Evolutionary conservation across 1,140 invertebrate genomes (phyloP), one percentile per base, ranked within the genome.

Genomic region (Homarus americanus): DNA sequence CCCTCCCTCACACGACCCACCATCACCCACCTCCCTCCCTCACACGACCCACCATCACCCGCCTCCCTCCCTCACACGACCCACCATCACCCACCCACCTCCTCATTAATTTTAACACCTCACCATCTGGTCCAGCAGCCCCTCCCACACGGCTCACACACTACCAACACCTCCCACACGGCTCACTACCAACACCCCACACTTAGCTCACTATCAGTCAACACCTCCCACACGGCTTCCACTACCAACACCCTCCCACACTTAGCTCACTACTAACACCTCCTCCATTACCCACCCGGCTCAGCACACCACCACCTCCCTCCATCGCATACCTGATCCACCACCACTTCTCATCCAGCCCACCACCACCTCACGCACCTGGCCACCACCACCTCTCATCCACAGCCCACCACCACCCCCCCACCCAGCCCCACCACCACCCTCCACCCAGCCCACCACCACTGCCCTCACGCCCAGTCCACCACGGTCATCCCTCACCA

Each of bases 161-260:
- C 36, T 41, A n/a, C 75, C 4, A 24, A 28, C 73, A 20, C 73
- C 12, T 40, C 3, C 73, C 28, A 20, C 44, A 20, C 75, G 36
- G 28, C 73, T 76, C 20, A 10, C 73, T 36, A 20, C 34, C 34
- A 34, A 32, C 34, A 10, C 73, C 73, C 32, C 34, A 34, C 73
- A 15, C 72, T 38, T 75, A 32, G n/a, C 72, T 24, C 66, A 9
- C 75, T 38, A 78, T 24, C 40, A 78, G n/a, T n/a, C n/a, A n/a
- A n/a, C n/a, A n/a, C n/a, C n/a, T n/a, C n/a, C n/a, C n/a, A n/a
- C n/a, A n/a, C n/a, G n/a, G n/a, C n/a, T 38, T 40, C 5, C 34
- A 73, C 69, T 73, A 73, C 69, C 69, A n/a, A 34, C 75, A 78
- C 40, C 38, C 75, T 41, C 36, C 75, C 38, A 24, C 40, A n/a